These are phyloP conservation scores for Brachionus sp. DNA, from an alignment of 1,140 invertebrate genomes.

Conservation along the genomic window DNA sequence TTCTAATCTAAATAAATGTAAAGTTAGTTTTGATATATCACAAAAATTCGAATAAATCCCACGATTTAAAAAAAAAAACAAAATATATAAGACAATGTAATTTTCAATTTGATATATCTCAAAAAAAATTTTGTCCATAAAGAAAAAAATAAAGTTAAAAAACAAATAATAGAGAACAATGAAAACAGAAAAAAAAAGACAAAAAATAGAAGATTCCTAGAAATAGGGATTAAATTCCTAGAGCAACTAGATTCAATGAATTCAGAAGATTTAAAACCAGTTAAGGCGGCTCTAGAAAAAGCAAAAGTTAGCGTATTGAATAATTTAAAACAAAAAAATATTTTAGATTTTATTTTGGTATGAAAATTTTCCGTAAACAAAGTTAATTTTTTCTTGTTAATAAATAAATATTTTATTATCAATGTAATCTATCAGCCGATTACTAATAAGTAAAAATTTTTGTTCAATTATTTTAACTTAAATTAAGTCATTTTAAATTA, in stretches of 20 bases:
- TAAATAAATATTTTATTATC: background rate
- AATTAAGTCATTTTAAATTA: no score
- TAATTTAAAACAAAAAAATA: background rate
- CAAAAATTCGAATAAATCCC: background rate
- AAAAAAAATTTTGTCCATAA: background rate
- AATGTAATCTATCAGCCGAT: no score
- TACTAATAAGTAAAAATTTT: no score
- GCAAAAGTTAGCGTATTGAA: background rate
- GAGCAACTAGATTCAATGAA: background rate
- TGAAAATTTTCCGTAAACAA: no score
- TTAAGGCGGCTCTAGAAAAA: background rate
- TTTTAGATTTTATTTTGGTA: no score
- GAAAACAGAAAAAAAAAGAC: background rate
- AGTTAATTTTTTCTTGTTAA: background rate
- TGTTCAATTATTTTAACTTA: no score
- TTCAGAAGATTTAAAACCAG: background rate
- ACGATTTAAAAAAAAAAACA: background rate
- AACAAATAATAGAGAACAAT: background rate
- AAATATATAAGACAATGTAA: background rate
- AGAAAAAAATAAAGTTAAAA: background rate
- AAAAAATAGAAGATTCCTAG: background rate
- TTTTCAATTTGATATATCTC: background rate
- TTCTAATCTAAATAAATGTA: background rate
- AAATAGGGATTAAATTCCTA: constrained; percentile 2
- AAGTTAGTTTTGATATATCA: background rate